A percentile compares a stretch with the other conserved stretches of the same genome.
Evolutionary conservation across 1,140 invertebrate genomes (phyloP).

Genomic region (Drosophila micromelanica): DNA sequence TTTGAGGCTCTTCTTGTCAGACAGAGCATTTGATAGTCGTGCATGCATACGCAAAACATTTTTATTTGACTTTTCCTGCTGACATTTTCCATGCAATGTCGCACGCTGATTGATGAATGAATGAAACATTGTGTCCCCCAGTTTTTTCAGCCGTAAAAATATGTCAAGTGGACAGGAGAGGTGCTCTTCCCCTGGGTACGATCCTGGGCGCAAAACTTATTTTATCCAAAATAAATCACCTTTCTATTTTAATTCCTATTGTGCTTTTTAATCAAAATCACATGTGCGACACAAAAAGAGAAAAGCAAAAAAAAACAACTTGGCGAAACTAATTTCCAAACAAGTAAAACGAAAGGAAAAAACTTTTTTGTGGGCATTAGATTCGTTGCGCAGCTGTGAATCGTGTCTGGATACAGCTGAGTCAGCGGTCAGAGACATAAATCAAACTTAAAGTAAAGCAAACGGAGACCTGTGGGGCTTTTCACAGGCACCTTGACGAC

Average conservation of each 20-base stretch:
- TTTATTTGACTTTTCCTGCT: conserved; percentile 39
- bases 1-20: background rate
- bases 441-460: conserved; percentile 61
- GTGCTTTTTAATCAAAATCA: conserved; percentile 68
- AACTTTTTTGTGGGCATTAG: conserved; percentile 32
- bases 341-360: conserved; percentile 38
- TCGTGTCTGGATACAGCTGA: conserved; percentile 39
- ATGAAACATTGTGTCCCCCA: conserved; percentile 49
- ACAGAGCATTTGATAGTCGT: conserved; percentile 33
- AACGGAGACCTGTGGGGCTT: conserved; percentile 17
- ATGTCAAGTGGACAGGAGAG: conserved; percentile 61
- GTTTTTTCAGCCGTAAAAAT: conserved; percentile 71
- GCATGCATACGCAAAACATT: background rate
- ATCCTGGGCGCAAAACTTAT: conserved; percentile 20
- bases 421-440: conserved; percentile 51
- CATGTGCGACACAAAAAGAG: conserved; percentile 45
- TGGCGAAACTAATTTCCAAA: conserved; percentile 62
- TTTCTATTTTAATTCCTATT: conserved; percentile 61
- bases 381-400: conserved; percentile 50
- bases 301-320: conserved; percentile 19
- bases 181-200: background rate
- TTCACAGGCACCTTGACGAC: conserved; percentile 33
- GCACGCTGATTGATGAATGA: conserved; percentile 78
- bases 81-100: conserved; percentile 76
- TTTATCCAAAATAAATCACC: conserved; percentile 46